A percentile compares a stretch with the other conserved stretches of the same genome.
These are phyloP conservation scores for Epistrophe eligans DNA, from an alignment of 2,888 invertebrate genomes.

Conservation along the genomic window DNA sequence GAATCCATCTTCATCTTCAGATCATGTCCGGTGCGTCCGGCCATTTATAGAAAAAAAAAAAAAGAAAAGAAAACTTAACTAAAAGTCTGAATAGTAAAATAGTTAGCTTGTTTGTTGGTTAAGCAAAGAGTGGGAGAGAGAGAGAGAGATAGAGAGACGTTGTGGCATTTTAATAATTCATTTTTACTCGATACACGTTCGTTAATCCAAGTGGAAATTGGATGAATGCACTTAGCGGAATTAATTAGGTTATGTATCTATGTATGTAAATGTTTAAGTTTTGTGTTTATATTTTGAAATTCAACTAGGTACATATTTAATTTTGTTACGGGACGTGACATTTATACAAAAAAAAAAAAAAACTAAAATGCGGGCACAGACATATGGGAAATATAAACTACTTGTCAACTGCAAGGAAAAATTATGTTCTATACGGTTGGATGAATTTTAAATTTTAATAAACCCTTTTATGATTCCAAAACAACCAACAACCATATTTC, in stretches of 20 bases:
- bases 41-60: neutral
- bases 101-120: neutral
- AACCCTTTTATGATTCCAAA: neutral
- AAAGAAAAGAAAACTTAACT: neutral
- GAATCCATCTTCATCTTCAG: slow-evolving; percentile 15
- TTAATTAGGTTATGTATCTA: slow-evolving; percentile 4
- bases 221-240: slow-evolving; percentile 28
- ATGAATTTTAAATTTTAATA: neutral
- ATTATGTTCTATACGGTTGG: neutral
- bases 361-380: neutral
- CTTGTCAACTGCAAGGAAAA: slow-evolving; percentile 17
- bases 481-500: too few species aligned
- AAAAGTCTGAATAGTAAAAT: slow-evolving; percentile 13
- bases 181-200: neutral
- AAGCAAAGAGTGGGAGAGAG: too few species aligned
- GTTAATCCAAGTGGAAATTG: slow-evolving; percentile 18
- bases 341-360: neutral
- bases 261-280: neutral
- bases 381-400: neutral
- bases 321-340: slow-evolving; percentile 1
- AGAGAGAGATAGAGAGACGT: neutral
- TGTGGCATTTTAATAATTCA: slow-evolving; percentile 24
- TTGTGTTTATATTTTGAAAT: neutral
- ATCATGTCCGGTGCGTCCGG: neutral
- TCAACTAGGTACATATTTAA: neutral